These are phyloP conservation scores for Squalus acanthias DNA, from an alignment of 2,797 vertebrate genomes.

Conservation along the genomic window DNA sequence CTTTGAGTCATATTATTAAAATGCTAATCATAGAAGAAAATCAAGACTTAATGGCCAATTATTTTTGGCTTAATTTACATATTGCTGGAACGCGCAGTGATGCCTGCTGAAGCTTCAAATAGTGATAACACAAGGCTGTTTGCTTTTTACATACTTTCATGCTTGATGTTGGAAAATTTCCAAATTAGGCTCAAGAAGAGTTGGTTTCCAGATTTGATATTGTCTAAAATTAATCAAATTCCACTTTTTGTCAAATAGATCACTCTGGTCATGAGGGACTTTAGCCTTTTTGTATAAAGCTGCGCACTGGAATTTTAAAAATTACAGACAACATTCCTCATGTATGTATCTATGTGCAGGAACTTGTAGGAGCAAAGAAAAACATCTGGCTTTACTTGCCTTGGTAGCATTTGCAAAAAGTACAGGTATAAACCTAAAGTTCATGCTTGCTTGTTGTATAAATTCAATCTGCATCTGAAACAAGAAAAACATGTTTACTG, in stretches of 20 bases:
- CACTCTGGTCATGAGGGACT: not conserved
- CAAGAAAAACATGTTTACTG: not conserved
- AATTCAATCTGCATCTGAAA: conserved; percentile 88
- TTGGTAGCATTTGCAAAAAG: conserved; percentile 80
- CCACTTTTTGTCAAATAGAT: not conserved
- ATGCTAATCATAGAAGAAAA: not conserved
- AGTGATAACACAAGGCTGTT: not conserved
- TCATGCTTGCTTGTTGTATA: conserved; percentile 90
- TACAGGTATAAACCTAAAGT: conserved; percentile 89
- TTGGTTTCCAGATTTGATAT: not conserved
- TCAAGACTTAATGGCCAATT: not conserved
- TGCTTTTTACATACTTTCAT: not conserved
- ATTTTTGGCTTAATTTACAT: not conserved
- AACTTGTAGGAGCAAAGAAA: too few relatives aligned
- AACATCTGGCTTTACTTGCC: conserved; percentile 56
- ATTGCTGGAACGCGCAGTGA: not conserved
- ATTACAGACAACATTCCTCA: not conserved
- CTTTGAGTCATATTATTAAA: not conserved
- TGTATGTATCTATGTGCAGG: not conserved
- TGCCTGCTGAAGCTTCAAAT: too few relatives aligned
- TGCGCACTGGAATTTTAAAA: not conserved
- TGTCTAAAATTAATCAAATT: not conserved
- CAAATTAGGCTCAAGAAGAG: not conserved
- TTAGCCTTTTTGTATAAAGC: not conserved
- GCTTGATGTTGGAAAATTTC: not conserved